Evolutionary conservation across 2,888 invertebrate species (phyloP).

Genomic region (Apodemia duryi): DNA sequence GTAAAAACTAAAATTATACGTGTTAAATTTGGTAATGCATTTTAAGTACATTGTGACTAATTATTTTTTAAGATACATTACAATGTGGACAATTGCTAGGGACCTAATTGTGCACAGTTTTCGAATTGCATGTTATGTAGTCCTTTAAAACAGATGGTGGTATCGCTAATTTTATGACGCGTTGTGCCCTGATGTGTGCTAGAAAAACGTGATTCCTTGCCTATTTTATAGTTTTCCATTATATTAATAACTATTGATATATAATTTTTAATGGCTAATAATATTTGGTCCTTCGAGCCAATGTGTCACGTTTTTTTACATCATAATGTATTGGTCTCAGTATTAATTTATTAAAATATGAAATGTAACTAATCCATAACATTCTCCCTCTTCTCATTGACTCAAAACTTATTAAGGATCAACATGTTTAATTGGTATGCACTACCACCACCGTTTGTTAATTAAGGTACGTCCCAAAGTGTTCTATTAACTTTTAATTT

Average conservation of each 20-base stretch:
- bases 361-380: slow-evolving; percentile 77
- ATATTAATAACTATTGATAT: neutral
- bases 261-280: neutral
- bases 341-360: slow-evolving; percentile 48
- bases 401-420: slow-evolving; percentile 78
- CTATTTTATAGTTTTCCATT: neutral
- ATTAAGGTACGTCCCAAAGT: slow-evolving; percentile 72
- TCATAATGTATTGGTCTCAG: slow-evolving; percentile 41
- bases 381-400: slow-evolving; percentile 77
- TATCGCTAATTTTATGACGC: slow-evolving; percentile 45
- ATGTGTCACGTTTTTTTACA: slow-evolving; percentile 48
- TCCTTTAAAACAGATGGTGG: slow-evolving; percentile 64
- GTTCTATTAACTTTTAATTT: slow-evolving; percentile 62
- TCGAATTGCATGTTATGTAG: slow-evolving; percentile 68
- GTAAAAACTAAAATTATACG: slow-evolving; percentile 60
- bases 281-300: slow-evolving; percentile 29
- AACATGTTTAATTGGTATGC: slow-evolving; percentile 74
- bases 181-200: slow-evolving; percentile 47
- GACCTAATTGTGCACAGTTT: slow-evolving; percentile 55
- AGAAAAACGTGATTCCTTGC: slow-evolving; percentile 44
- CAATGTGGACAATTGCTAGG: slow-evolving; percentile 44
- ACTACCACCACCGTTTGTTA: slow-evolving; percentile 74
- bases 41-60: slow-evolving; percentile 59
- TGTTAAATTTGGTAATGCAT: slow-evolving; percentile 52
- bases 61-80: slow-evolving; percentile 30